These are phyloP conservation scores for Mesoligia furuncula DNA, from an alignment of 2,888 invertebrate species.

Conservation along the genomic window DNA sequence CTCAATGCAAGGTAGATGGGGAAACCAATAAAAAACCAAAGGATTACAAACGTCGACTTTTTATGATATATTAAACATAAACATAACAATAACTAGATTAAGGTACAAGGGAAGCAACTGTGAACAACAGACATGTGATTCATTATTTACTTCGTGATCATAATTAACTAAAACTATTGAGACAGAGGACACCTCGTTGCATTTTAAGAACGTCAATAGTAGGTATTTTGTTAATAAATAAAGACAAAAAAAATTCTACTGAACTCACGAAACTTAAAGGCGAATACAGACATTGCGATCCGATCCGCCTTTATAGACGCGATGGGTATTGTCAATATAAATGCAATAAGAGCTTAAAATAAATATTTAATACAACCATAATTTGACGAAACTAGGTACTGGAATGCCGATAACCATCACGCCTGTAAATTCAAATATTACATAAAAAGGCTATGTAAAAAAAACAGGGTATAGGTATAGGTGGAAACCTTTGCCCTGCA, in stretches of 20 bases:
- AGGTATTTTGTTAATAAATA: conserved; percentile 12
- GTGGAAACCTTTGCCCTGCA: neutral
- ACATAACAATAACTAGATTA: conserved; percentile 42
- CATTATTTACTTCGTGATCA: neutral
- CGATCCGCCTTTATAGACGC: neutral
- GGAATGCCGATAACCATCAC: neutral
- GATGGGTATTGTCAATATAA: neutral
- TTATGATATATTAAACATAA: conserved; percentile 42
- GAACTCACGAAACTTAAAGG: neutral
- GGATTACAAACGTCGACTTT: conserved; percentile 51
- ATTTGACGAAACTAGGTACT: neutral
- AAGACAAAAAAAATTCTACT: too few species aligned
- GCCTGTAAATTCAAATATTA: neutral
- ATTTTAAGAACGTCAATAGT: neutral
- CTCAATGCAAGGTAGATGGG: neutral
- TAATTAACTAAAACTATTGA: neutral
- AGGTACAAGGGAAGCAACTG: conserved; percentile 45
- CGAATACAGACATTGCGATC: too few species aligned
- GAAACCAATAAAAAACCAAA: conserved; percentile 21
- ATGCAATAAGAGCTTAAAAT: neutral
- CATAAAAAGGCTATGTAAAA: neutral
- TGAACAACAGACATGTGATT: conserved; percentile 34
- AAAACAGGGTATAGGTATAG: neutral
- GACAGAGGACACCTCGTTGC: neutral
- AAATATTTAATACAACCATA: neutral